Percentiles rank a stretch among this genome's conserved stretches.
These are phyloP conservation scores for Hylyphantes graminicola DNA, from an alignment of 1,140 invertebrate species.

Conservation along the genomic window DNA sequence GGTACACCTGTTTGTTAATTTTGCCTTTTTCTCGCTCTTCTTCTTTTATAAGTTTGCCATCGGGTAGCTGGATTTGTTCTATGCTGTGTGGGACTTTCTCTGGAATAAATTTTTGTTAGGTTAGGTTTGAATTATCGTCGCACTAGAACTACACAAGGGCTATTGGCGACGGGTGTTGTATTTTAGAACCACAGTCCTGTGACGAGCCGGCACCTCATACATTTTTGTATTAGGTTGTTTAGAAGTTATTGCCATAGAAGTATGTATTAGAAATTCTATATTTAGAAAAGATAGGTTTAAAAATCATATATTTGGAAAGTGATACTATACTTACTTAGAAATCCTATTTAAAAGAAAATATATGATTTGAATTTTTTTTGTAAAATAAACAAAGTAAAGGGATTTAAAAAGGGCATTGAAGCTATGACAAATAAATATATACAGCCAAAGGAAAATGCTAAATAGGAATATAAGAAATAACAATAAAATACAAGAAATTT, in stretches of 20 bases:
- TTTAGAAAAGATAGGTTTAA: background rate
- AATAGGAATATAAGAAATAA: too few species aligned
- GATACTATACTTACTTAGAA: background rate
- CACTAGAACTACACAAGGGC: too few species aligned
- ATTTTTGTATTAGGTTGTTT: background rate
- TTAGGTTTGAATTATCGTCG: background rate
- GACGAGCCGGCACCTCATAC: background rate
- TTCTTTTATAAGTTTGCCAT: constrained; percentile 67
- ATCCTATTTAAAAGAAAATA: background rate
- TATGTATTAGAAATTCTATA: too few species aligned
- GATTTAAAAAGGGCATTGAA: too few species aligned
- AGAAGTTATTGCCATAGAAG: too few species aligned
- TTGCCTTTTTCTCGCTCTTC: constrained; percentile 75
- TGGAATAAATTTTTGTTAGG: background rate
- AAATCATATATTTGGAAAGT: background rate
- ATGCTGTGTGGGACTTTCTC: constrained; percentile 43
- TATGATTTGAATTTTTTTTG: too few species aligned
- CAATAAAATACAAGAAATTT: too few species aligned
- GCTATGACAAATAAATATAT: too few species aligned
- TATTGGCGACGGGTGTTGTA: too few species aligned
- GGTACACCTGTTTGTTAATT: constrained; percentile 74
- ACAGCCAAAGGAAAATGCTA: too few species aligned
- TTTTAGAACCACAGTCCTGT: too few species aligned
- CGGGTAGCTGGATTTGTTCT: constrained; percentile 48
- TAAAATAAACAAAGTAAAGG: too few species aligned